Percentiles rank a stretch among this genome's conserved stretches.
Evolutionary conservation across 2,797 vertebrate species (phyloP).

Genomic region (Coregonus suidteri): DNA sequence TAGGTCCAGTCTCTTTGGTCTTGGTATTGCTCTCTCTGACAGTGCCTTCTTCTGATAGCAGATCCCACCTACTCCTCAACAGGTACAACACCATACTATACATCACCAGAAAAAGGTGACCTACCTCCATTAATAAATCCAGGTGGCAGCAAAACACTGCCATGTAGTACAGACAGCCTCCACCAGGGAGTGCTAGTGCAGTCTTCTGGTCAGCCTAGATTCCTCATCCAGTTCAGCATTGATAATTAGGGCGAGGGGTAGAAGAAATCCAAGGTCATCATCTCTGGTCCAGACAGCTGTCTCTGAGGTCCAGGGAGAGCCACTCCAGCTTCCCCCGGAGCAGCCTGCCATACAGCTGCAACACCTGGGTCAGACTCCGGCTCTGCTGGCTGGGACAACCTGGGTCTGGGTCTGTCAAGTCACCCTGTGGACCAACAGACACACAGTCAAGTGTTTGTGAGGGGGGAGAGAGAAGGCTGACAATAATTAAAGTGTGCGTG

Average conservation of each 20-base stretch:
- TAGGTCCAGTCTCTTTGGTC: neutral
- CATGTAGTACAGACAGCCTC: neutral
- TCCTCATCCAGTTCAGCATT: neutral
- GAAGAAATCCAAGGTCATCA: neutral
- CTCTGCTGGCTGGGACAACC: conserved; percentile 20
- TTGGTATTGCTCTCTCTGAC: neutral
- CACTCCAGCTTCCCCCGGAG: conserved; percentile 46
- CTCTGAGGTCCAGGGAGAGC: conserved; percentile 34
- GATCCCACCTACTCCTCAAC: neutral
- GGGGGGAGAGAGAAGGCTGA: neutral
- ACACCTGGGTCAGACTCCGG: conserved; percentile 32
- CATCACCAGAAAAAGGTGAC: conserved; percentile 7
- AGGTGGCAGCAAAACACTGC: neutral
- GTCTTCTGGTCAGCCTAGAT: neutral
- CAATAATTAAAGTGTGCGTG: neutral
- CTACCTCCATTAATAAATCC: conserved; percentile 3
- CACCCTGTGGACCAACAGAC: conserved; percentile 29
- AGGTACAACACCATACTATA: neutral
- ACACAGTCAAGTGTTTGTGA: too few relatives aligned
- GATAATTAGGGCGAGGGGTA: neutral
- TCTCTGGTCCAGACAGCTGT: conserved; percentile 25
- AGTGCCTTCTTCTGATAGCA: neutral
- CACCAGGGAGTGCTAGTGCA: neutral
- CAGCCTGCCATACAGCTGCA: conserved; percentile 17
- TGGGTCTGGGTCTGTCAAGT: neutral